Conservation (phyloP, 2,797 vertebrate species). For the Centropyge bicolor region DNA sequence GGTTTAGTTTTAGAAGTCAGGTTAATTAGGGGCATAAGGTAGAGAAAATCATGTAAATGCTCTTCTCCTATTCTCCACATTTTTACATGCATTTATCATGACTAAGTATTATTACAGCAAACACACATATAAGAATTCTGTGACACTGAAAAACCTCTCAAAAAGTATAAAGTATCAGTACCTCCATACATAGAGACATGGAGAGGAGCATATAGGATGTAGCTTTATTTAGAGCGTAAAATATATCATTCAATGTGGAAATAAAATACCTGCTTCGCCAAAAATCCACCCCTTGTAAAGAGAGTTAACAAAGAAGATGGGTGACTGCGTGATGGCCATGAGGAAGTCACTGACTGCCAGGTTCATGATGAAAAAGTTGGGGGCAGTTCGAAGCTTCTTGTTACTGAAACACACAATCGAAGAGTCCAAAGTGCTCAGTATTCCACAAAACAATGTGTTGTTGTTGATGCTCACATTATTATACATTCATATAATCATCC, state of each 20-base stretch:
- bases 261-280: constrained; percentile 89
- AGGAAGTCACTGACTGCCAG: constrained; percentile 94
- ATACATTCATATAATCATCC: neutral
- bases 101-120: neutral
- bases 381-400: constrained; percentile 89
- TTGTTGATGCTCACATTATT: neutral
- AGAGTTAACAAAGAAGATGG: constrained; percentile 93
- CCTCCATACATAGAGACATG: neutral
- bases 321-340: constrained; percentile 94
- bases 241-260: neutral
- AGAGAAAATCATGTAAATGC: neutral
- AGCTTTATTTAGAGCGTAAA: neutral
- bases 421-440: neutral
- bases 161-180: no score
- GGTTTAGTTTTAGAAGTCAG: neutral
- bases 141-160: no score
- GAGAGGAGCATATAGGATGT: neutral
- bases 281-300: constrained; percentile 95
- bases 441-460: neutral
- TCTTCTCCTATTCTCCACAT: neutral
- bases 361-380: constrained; percentile 93
- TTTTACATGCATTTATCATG: neutral
- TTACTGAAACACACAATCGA: constrained; percentile 83
- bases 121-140: neutral
- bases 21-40: neutral